Conservation (phyloP, 64 coral and sea anemone genomes). For the Orbicella faveolata region DNA sequence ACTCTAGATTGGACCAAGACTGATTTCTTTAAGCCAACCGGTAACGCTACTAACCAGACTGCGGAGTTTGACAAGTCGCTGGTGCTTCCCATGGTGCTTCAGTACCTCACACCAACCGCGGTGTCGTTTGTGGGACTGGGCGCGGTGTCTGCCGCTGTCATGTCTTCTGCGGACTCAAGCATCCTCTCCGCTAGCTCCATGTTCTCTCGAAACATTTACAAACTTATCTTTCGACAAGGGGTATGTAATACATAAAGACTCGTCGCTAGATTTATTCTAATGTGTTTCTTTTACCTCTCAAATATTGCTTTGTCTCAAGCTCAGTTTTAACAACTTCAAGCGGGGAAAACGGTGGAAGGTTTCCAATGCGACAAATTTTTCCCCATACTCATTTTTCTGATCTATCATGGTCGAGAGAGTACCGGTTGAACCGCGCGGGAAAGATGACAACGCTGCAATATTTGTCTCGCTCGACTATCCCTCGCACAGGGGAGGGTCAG, state of each 20-base stretch:
- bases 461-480: too few species aligned
- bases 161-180: conserved; percentile 89
- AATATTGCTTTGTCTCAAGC: neutral
- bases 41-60: conserved; percentile 59
- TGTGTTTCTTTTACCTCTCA: neutral
- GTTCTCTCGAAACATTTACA: conserved; percentile 92
- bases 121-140: conserved; percentile 83
- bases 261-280: neutral
- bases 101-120: conserved; percentile 69
- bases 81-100: conserved; percentile 75
- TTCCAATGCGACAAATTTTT: too few species aligned
- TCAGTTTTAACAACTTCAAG: too few species aligned
- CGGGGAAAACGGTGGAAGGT: too few species aligned
- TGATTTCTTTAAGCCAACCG: conserved; percentile 30
- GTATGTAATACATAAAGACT: conserved; percentile 19
- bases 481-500: too few species aligned
- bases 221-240: conserved; percentile 72
- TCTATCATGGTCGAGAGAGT: too few species aligned
- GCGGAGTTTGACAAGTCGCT: conserved; percentile 41
- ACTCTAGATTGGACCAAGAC: conserved; percentile 75
- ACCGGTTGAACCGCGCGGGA: too few species aligned
- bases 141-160: conserved; percentile 87
- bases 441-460: too few species aligned
- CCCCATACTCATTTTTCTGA: too few species aligned
- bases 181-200: conserved; percentile 80